Conservation (phyloP, 2,888 invertebrate genomes). For the Ormyrus nitidulus region DNA sequence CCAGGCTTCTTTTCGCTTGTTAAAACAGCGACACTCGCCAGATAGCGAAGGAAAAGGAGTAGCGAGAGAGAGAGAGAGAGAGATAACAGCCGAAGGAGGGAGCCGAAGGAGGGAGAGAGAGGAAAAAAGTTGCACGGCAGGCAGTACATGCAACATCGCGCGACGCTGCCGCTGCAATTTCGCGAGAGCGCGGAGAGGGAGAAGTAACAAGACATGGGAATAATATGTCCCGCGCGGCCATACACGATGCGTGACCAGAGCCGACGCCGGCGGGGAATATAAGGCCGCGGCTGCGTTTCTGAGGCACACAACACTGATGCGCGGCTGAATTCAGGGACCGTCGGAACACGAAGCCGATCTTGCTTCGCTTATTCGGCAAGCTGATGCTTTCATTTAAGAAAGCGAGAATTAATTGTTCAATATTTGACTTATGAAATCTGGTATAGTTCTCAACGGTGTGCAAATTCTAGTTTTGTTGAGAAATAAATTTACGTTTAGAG, state of each 20-base stretch:
- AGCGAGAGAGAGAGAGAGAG: neutral
- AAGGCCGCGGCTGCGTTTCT: neutral
- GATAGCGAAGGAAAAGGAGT: constrained; percentile 8
- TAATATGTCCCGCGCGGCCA: constrained; percentile 62
- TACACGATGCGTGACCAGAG: neutral
- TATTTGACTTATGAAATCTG: too few relatives aligned
- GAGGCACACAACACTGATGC: too few relatives aligned
- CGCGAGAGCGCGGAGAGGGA: constrained; percentile 39
- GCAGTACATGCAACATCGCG: constrained; percentile 25
- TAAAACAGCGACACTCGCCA: constrained; percentile 42
- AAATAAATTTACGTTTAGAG: too few relatives aligned
- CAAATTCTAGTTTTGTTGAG: too few relatives aligned
- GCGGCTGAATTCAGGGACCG: constrained; percentile 40
- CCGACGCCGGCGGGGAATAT: constrained; percentile 5
- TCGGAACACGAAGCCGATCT: constrained; percentile 18
- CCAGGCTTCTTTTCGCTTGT: constrained; percentile 40
- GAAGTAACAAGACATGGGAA: constrained; percentile 64
- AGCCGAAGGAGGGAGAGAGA: constrained; percentile 29
- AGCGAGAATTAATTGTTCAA: too few relatives aligned
- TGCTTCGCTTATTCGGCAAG: constrained; percentile 37
- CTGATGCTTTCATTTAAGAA: neutral
- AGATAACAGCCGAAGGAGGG: neutral
- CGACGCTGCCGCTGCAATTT: constrained; percentile 35
- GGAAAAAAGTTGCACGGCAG: constrained; percentile 55
- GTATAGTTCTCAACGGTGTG: too few relatives aligned